Percentiles rank a stretch among this genome's conserved stretches.
Conservation (phyloP, 2,888 invertebrate species). For the Hirtodrosophila duncani region DNA sequence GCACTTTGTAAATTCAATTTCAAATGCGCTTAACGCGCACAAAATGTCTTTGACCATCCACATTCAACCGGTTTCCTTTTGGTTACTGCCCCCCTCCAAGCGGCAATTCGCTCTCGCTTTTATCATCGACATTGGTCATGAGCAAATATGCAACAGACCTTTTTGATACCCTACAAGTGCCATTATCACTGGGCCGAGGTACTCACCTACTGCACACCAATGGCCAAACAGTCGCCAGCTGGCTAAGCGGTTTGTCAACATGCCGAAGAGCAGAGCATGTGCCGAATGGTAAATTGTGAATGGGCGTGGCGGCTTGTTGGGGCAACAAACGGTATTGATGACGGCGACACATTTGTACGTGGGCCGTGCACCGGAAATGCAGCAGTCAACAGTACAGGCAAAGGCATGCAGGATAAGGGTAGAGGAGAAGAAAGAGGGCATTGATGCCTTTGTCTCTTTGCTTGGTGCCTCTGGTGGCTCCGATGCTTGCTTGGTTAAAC, state of each 20-base stretch:
- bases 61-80: background rate
- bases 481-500: too few relatives aligned
- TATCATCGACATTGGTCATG: conserved; percentile 18
- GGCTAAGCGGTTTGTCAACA: conserved; percentile 41
- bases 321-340: conserved; percentile 28
- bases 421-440: too few relatives aligned
- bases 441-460: too few relatives aligned
- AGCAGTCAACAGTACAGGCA: too few relatives aligned
- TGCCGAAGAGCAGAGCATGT: too few relatives aligned
- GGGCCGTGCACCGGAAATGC: too few relatives aligned
- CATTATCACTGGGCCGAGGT: conserved; percentile 32
- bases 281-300: too few relatives aligned
- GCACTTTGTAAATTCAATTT: conserved; percentile 61
- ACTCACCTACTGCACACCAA: conserved; percentile 19
- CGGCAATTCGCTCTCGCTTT: conserved; percentile 18
- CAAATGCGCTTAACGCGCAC: conserved; percentile 53
- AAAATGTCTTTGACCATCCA: conserved; percentile 24
- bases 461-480: too few relatives aligned
- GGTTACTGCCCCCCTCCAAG: background rate
- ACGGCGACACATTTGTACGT: too few relatives aligned
- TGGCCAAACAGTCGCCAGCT: conserved; percentile 33
- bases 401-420: too few relatives aligned
- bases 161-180: conserved; percentile 62
- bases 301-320: conserved; percentile 1
- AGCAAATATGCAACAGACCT: conserved; percentile 27